Conservation (phyloP, 2,113 vertebrate genomes). For the Eidolon helvum region DNA sequence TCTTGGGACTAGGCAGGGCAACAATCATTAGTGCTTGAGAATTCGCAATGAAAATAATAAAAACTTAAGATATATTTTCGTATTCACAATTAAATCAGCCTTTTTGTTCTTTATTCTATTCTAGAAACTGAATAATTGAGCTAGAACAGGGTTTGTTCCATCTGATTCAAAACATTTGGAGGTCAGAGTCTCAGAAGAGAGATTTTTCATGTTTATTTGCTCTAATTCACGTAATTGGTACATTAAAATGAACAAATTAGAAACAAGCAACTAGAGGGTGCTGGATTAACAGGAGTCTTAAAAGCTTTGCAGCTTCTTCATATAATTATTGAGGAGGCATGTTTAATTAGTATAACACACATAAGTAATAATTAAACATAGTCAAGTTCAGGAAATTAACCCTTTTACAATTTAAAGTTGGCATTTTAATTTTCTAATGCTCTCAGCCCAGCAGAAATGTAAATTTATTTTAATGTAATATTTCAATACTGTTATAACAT, state of each 20-base stretch:
- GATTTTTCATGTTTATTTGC: conserved; percentile 76
- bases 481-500: conserved; percentile 40
- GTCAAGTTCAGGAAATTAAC: conserved; percentile 73
- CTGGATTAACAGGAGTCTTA: conserved; percentile 74
- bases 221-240: conserved; percentile 74
- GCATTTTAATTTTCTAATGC: conserved; percentile 72
- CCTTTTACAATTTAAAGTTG: conserved; percentile 69
- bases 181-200: conserved; percentile 69
- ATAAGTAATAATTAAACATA: conserved; percentile 80
- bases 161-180: conserved; percentile 62
- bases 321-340: conserved; percentile 72
- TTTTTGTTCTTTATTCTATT: conserved; percentile 64
- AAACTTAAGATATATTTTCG: conserved; percentile 20
- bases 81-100: conserved; percentile 49
- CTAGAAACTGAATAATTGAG: conserved; percentile 59
- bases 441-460: conserved; percentile 18
- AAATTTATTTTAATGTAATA: conserved; percentile 46
- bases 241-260: conserved; percentile 77
- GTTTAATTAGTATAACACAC: conserved; percentile 77
- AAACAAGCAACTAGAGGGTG: conserved; percentile 57
- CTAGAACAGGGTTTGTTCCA: conserved; percentile 43
- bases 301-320: conserved; percentile 74
- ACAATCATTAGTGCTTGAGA: neutral
- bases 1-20: neutral
- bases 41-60: conserved; percentile 25